Conservation (phyloP, 2,797 vertebrate genomes). For the Epinephelus malabaricus region DNA sequence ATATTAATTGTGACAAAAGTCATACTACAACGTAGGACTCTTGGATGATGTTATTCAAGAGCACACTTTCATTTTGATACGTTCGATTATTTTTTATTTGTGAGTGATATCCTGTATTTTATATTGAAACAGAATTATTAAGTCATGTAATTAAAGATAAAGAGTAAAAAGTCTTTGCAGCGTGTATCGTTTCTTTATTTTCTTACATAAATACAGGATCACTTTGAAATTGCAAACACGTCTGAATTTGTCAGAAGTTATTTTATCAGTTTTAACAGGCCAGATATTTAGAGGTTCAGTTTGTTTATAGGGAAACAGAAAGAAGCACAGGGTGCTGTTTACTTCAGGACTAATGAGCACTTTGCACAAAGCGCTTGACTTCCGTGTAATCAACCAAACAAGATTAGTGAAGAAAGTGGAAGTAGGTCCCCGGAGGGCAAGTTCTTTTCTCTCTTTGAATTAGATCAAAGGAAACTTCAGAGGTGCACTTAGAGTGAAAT, state of each 20-base stretch:
- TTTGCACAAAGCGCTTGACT: slow-evolving; percentile 68
- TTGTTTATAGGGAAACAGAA: slow-evolving; percentile 49
- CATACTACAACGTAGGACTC: slow-evolving; percentile 35
- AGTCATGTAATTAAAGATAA: slow-evolving; percentile 39
- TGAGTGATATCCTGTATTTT: slow-evolving; percentile 59
- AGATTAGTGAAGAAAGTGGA: slow-evolving; percentile 73
- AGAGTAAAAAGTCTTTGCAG: slow-evolving; percentile 10
- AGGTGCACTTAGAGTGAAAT: slow-evolving; percentile 47
- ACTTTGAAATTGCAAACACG: slow-evolving; percentile 8
- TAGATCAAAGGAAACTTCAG: slow-evolving; percentile 60
- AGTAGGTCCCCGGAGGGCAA: slow-evolving; percentile 42
- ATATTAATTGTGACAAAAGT: slow-evolving; percentile 48
- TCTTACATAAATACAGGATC: background rate
- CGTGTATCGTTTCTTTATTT: background rate
- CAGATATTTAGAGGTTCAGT: slow-evolving; percentile 44
- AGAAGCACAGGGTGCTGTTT: slow-evolving; percentile 64
- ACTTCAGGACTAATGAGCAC: slow-evolving; percentile 72
- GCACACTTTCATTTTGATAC: slow-evolving; percentile 47
- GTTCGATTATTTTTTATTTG: background rate
- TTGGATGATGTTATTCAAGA: slow-evolving; percentile 53
- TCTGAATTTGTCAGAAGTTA: slow-evolving; percentile 19
- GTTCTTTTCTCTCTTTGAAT: slow-evolving; percentile 58
- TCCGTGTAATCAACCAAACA: slow-evolving; percentile 77
- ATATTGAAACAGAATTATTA: slow-evolving; percentile 39
- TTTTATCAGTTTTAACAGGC: slow-evolving; percentile 19